Base-by-base conservation (phyloP, 2,888 invertebrate species). In the Hoplodrina blanda region DNA sequence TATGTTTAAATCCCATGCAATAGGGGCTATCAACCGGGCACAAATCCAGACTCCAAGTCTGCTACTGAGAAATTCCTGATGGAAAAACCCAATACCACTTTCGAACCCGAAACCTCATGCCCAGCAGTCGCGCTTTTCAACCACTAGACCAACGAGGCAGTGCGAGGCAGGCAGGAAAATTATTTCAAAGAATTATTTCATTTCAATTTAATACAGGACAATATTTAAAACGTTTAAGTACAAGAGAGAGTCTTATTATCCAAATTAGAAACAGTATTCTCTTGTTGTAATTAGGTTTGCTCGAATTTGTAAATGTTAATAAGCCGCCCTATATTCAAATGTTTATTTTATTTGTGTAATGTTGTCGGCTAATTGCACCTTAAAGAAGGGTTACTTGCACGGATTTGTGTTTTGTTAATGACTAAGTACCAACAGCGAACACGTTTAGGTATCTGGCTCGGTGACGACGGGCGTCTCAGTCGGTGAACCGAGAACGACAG, bases 201-300 rank as follows among this genome's bases (percentile, higher is more conserved):
- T 52, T 77, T 25, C 52, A 68, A 66, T 70, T 77, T 66, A 49
- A 33, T 61, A 62, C n/a, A 63, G n/a, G 54, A 56, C 25, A 62
- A 69, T 75, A 76, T 75, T 82, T 69, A 73, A 79, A 75, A 62
- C 74, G 66, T 74, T 79, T 61, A 63, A n/a, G 57, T 20, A 55
- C 65, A 69, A 54, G 61, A 41, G 61, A 33, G 61, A 63, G 46
- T 61, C 52, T 68, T 76, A 76, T 64, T 66, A 62, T 65, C 25
- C 50, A 71, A 76, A 79, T 81, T 76, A 76, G 65, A 50, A 54
- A 49, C 61, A 64, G 53, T 65, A 55, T 64, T 67, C 56, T 68
- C 63, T 66, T 62, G 17, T 55, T 60, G 61, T 70, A 71, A 80
- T 81, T 64, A 71, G 73, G 53, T 76, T 83, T 67, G 56, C 59